Evolutionary conservation across 2,888 invertebrate genomes (phyloP).

Genomic region (Steinernema scapterisci): DNA sequence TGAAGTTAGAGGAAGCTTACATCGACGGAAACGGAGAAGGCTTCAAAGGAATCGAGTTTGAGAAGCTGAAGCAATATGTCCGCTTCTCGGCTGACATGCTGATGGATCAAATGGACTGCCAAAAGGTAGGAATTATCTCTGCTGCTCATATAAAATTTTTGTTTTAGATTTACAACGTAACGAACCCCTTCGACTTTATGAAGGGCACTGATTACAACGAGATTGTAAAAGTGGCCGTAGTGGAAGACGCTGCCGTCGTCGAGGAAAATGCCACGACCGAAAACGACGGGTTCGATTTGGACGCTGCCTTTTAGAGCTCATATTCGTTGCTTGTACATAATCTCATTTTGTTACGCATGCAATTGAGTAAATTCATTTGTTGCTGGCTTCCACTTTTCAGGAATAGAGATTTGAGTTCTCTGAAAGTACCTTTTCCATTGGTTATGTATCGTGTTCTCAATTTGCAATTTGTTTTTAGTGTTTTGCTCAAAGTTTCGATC

Average conservation of each 20-base stretch:
- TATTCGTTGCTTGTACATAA: background rate
- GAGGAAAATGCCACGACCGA: background rate
- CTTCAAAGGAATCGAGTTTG: background rate
- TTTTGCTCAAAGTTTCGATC: background rate
- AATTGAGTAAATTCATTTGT: background rate
- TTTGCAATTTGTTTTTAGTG: background rate
- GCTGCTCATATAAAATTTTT: background rate
- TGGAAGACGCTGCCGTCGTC: background rate
- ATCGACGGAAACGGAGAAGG: background rate
- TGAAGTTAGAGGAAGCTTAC: background rate
- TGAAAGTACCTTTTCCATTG: no score
- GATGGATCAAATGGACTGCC: constrained; percentile 8
- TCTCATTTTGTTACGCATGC: background rate
- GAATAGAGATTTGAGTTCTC: no score
- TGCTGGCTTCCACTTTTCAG: background rate
- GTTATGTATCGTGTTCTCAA: no score
- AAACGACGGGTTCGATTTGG: background rate
- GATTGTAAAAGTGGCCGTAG: background rate
- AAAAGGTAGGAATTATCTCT: background rate
- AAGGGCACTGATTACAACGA: background rate
- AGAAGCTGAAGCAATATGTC: constrained; percentile 2
- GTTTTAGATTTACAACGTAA: constrained; percentile 13
- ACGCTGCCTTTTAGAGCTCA: background rate
- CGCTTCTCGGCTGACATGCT: background rate
- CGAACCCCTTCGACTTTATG: constrained; percentile 5